Evolutionary conservation across 2,113 vertebrate species (phyloP), one percentile per base, ranked within the genome.

Genomic region (Pollimyrus isidori): DNA sequence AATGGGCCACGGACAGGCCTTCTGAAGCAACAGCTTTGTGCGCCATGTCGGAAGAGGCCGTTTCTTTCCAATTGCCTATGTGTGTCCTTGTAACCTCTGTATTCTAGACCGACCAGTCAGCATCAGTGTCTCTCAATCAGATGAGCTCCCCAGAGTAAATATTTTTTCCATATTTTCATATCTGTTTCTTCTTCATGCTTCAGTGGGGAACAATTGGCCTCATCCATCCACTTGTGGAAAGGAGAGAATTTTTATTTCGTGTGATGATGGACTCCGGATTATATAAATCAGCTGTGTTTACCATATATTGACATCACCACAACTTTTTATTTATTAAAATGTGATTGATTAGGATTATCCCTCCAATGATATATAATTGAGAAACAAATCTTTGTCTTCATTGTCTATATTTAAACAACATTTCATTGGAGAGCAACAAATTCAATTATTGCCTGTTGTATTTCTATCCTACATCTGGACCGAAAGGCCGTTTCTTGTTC

Each of bases 11-110:
- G 87, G 85, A 90, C 87, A 92, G 90, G 89, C 93, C 94, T 93
- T 89, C 90, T 5, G 92, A 87, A 93, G 93, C 90, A 92, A 90
- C 89, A 90, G 90, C 91, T 92, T 95, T 89, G 92, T 93, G 94
- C 94, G 7, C 91, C 90, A 93, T 89, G 92, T 92, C 84, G 93
- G 92, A 93, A 92, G 83, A 23, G n/a, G 48, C 73, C 26, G 86
- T 89, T 92, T 93, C 89, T 91, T 92, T 80, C 65, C 50, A 30
- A 58, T 45, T 42, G 48, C 1, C 46, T 52, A 30, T 26, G 15
- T n/a, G 26, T 53, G 46, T 52, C 21, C 13, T 49, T 49, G 4
- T 80, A 4, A 10, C 65, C 88, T 52, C 45, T 30, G 88, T 45
- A 39, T 88, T 23, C n/a, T 39, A 53, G 46, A 30, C 73, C 7